Evolutionary conservation across 2,797 vertebrate species (phyloP).

Genomic region (Enoplosus armatus): DNA sequence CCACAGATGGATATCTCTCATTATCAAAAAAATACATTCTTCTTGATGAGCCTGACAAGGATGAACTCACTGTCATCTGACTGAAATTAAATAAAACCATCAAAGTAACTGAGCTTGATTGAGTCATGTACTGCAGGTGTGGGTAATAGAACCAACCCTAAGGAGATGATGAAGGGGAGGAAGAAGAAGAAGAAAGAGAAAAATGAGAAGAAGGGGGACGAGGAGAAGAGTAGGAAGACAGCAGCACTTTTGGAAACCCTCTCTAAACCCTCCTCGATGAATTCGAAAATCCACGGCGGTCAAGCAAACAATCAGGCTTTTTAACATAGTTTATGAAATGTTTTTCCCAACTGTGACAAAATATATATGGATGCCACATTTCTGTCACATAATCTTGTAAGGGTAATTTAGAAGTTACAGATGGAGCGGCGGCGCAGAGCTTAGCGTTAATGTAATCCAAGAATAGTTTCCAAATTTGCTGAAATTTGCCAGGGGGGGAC

Average conservation of each 20-base stretch:
- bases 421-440: background rate
- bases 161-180: background rate
- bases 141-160: background rate
- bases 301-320: background rate
- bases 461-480: conserved; percentile 28
- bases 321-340: conserved; percentile 2
- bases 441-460: conserved; percentile 31
- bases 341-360: conserved; percentile 15
- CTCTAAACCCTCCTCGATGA: background rate
- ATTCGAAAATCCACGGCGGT: background rate
- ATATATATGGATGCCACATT: conserved; percentile 7
- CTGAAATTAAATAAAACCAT: no score
- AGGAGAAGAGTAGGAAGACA: background rate
- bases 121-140: background rate
- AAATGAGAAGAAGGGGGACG: background rate
- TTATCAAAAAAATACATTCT: no score
- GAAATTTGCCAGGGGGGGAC: conserved; percentile 41
- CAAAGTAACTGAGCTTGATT: no score
- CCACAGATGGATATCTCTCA: no score
- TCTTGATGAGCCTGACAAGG: no score
- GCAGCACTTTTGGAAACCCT: background rate
- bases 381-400: conserved; percentile 26
- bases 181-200: background rate
- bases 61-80: no score
- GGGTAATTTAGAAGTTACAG: conserved; percentile 23